Evolutionary conservation across 2,113 vertebrate genomes (phyloP), one percentile per base, ranked within the genome.

Genomic region (Dasyurus viverrinus): DNA sequence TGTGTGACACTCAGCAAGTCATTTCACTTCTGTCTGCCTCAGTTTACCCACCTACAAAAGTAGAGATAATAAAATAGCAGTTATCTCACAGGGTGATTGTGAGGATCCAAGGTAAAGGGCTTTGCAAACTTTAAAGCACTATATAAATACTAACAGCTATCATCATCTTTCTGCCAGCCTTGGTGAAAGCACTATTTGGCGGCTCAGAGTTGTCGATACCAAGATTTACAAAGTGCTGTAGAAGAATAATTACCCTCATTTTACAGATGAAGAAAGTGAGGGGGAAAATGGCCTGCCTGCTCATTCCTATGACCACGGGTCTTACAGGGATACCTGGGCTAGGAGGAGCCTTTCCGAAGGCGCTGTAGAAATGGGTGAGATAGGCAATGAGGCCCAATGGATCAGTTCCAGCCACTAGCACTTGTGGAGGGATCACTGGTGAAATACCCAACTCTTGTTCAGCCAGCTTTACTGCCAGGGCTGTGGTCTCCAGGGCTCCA

Each of bases 351-450:
- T 95, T 98, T 50, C 92, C 98, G 95, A 99, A 99, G 93, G 98
- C 98, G 42, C 98, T 98, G 27, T 99, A 98, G 97, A 99, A 99
- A 97, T 99, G 99, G 93, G 99, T 99, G 97, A 99, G 99, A 98
- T 99, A 99, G 30, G 99, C 99, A 23, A 99, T 99, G 98, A 99
- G 99, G 95, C 99, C 99, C 94, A 99, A 96, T 54, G 98, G 99
- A 97, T 99, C 98, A 0, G 98, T 98, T 96, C 98, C 98, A 8
- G 97, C 95, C 90, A 98, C 97, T 95, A 99, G 98, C 68, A 99
- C 99, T 1, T 36, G 25, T 9, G 99, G 99, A 5, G 99, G 99
- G 98, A 99, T 98, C 95, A 99, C 98, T 0, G 99, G 99, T 0
- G 98, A 97, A 97, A 99, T 99, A 92, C 99, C 99, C 95, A 99